Evolutionary conservation across 2,888 invertebrate genomes (phyloP).

Genomic region (Drosophila picticornis): DNA sequence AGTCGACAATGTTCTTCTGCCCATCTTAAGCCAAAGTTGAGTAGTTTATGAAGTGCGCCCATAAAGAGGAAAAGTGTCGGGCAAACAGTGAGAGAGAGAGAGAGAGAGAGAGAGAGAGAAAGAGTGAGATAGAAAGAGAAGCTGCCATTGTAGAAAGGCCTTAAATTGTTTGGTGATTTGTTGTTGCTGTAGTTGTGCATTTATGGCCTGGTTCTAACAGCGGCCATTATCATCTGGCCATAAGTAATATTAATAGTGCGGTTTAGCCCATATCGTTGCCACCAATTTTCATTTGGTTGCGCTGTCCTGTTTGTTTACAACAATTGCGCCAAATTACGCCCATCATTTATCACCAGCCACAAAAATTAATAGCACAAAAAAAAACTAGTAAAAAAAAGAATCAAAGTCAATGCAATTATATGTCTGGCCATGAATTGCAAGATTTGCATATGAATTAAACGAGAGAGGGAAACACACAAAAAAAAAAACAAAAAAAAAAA

Average conservation of each 20-base stretch:
- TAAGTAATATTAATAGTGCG: slow-evolving; percentile 78
- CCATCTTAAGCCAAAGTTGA: slow-evolving; percentile 53
- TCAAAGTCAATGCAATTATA: slow-evolving; percentile 61
- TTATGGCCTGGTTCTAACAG: slow-evolving; percentile 63
- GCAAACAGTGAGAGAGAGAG: background rate
- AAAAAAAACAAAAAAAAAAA: slow-evolving; percentile 27
- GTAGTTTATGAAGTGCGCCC: slow-evolving; percentile 61
- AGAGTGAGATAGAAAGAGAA: slow-evolving; percentile 18
- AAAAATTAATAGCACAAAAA: slow-evolving; percentile 22
- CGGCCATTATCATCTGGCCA: slow-evolving; percentile 66
- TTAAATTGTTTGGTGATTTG: slow-evolving; percentile 61
- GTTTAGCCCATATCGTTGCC: slow-evolving; percentile 33
- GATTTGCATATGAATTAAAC: slow-evolving; percentile 49
- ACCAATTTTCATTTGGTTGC: slow-evolving; percentile 47
- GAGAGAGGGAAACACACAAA: slow-evolving; percentile 21
- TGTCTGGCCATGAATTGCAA: slow-evolving; percentile 49
- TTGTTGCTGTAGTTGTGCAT: slow-evolving; percentile 53
- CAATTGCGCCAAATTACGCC: slow-evolving; percentile 55
- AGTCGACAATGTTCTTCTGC: slow-evolving; percentile 25
- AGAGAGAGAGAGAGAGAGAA: slow-evolving; percentile 14
- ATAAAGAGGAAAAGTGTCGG: background rate
- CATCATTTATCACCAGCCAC: slow-evolving; percentile 68
- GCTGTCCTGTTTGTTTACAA: slow-evolving; percentile 35
- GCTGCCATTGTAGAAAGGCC: slow-evolving; percentile 28
- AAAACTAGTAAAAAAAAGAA: slow-evolving; percentile 18